Conservation (phyloP, 30 jellyfish, hydroid and myxozoan species). For the Sanderia malayensis region DNA sequence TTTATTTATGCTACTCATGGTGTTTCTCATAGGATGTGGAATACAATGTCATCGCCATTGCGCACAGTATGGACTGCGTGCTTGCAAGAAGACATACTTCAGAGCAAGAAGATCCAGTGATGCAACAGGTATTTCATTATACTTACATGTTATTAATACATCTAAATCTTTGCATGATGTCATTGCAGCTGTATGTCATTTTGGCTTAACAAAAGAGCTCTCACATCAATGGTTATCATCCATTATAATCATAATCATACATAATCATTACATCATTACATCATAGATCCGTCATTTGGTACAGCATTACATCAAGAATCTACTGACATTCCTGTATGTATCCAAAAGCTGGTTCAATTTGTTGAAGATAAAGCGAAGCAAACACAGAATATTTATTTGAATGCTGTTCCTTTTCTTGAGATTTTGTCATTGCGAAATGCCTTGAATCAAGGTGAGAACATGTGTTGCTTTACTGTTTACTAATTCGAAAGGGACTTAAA, state of each 20-base stretch:
- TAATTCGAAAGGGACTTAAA: too few relatives aligned
- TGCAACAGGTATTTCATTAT: conserved; percentile 76
- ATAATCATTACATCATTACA: too few relatives aligned
- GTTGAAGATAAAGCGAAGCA: conserved; percentile 48
- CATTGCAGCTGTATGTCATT: too few relatives aligned
- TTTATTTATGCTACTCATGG: too few relatives aligned
- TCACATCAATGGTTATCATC: too few relatives aligned
- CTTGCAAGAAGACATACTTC: conserved; percentile 39
- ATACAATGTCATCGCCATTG: conserved; percentile 91
- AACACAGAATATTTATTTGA: conserved; percentile 40
- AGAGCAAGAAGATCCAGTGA: conserved; percentile 79
- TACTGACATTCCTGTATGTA: conserved; percentile 30
- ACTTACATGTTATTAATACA: too few relatives aligned
- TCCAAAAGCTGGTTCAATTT: conserved; percentile 45
- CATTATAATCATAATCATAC: too few relatives aligned
- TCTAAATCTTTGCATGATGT: too few relatives aligned
- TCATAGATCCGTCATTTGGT: conserved; percentile 81
- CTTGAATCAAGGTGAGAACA: conserved; percentile 73
- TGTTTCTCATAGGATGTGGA: conserved; percentile 75
- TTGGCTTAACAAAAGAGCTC: too few relatives aligned
- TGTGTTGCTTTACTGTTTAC: neutral
- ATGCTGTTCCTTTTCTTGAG: conserved; percentile 50
- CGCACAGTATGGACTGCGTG: conserved; percentile 48
- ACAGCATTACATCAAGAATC: conserved; percentile 6
- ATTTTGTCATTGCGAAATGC: conserved; percentile 63